Evolutionary conservation across 2,797 vertebrate species (phyloP), one percentile per base, ranked within the genome.

Genomic region (Chelonia mydas): DNA sequence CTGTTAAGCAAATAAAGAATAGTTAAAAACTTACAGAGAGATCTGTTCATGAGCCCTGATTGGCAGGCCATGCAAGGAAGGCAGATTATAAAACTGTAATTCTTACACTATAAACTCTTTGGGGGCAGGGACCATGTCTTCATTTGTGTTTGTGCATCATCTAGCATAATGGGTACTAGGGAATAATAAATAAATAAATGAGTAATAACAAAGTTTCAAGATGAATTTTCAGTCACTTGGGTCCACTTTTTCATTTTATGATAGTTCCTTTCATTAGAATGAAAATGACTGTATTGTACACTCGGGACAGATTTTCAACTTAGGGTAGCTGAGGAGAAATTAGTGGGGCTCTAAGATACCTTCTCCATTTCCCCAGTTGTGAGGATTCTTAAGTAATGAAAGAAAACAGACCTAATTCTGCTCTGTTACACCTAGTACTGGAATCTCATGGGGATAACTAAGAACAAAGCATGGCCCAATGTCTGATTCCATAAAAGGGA

Each of bases 1-100:
- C 99, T 99, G 98, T 96, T 90, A 95, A 97, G 96, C 23, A 98
- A 96, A 96, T 78, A 89, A 95, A 94, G 82, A 95, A 78, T 51
- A 92, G 92, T 51, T 90, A 96, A 27, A 55, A 33, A 91, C 85
- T 65, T 83, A 55, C 88, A 91, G 61, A 85, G 27, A 45, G 12
- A 86, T 5, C 51, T 55, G 23, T 41, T 61, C 31, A 61, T 7
- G 31, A 33, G 59, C 31, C 37, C n/a, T 74, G 23, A 21, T 61
- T 81, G 72, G 74, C n/a, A 76, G 33, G n/a, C 10, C 21, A 65
- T 7, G 17, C 37, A 61, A 81, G 31, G 27, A n/a, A 47, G 55
- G 27, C 45, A 78, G n/a, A 61, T 45, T 53, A 53, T 21, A 72
- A 76, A 72, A 77, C 25, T 49, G 10, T 28, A 86, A 0, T 83